These are phyloP conservation scores for Cheilosia vernalis DNA, from an alignment of 2,888 invertebrate genomes.

Conservation along the genomic window DNA sequence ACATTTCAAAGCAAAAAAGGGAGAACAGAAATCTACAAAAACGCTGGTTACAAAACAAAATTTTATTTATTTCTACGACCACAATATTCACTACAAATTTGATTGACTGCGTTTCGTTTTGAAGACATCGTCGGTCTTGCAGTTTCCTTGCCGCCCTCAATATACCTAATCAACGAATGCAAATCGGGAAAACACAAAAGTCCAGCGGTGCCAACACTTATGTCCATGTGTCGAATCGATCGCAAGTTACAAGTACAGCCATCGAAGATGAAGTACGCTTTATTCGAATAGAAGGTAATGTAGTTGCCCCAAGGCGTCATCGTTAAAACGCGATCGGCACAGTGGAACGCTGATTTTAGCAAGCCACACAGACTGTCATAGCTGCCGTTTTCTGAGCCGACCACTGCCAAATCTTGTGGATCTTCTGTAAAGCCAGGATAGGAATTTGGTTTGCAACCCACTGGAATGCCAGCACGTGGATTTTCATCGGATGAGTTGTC, in stretches of 20 bases:
- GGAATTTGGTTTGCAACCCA: conserved; percentile 76
- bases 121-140: conserved; percentile 70
- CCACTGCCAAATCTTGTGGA: conserved; percentile 79
- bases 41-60: not conserved
- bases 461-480: conserved; percentile 57
- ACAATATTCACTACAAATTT: conserved; percentile 78
- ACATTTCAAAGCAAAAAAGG: too few relatives aligned
- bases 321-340: conserved; percentile 80
- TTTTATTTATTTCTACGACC: not conserved
- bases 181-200: conserved; percentile 78
- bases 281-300: conserved; percentile 79
- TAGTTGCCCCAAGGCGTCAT: conserved; percentile 83
- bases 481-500: conserved; percentile 28
- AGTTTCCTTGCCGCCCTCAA: conserved; percentile 78
- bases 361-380: conserved; percentile 79
- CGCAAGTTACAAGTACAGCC: conserved; percentile 82
- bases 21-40: too few relatives aligned
- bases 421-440: conserved; percentile 79
- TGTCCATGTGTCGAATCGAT: conserved; percentile 81
- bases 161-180: conserved; percentile 78
- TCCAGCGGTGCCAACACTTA: conserved; percentile 81
- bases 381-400: conserved; percentile 82
- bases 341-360: conserved; percentile 78
- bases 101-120: conserved; percentile 73
- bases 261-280: conserved; percentile 79